phyloP scores from a whole-genome alignment of 1,140 invertebrate species.

The Heliothis virescens region DNA sequence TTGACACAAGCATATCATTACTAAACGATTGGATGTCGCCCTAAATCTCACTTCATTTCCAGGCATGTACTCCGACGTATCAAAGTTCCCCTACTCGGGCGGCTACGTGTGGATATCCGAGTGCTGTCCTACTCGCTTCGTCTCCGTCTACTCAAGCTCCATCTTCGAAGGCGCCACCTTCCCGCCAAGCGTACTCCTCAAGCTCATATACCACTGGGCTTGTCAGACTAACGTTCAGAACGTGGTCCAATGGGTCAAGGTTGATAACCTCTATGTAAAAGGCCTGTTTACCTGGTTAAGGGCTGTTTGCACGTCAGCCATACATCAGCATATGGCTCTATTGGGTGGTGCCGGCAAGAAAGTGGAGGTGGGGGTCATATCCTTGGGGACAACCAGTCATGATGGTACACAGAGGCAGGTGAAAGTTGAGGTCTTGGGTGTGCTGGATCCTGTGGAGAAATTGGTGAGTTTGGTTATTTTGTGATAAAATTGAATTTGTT shows the following conservation, averaged over 20 bases:
- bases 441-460: constrained; percentile 92
- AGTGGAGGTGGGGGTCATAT: constrained; percentile 94
- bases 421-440: constrained; percentile 95
- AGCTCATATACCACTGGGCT: constrained; percentile 96
- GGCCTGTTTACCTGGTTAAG: constrained; percentile 92
- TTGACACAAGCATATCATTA: too few relatives aligned
- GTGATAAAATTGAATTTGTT: background rate
- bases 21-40: too few relatives aligned
- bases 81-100: constrained; percentile 94
- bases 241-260: constrained; percentile 95
- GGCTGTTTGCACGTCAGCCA: constrained; percentile 91
- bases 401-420: constrained; percentile 94
- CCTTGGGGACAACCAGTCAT: constrained; percentile 94
- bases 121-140: constrained; percentile 93
- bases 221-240: constrained; percentile 96
- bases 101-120: constrained; percentile 96
- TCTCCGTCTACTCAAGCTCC: constrained; percentile 94
- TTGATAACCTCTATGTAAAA: constrained; percentile 82
- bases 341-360: constrained; percentile 90
- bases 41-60: constrained; percentile 48
- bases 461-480: constrained; percentile 75
- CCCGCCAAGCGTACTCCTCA: constrained; percentile 92
- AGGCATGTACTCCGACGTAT: constrained; percentile 94
- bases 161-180: constrained; percentile 94
- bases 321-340: constrained; percentile 90